Percentiles rank a stretch among this genome's conserved stretches.
Conservation (phyloP, 2,888 invertebrate species). For the Plebejus argus region DNA sequence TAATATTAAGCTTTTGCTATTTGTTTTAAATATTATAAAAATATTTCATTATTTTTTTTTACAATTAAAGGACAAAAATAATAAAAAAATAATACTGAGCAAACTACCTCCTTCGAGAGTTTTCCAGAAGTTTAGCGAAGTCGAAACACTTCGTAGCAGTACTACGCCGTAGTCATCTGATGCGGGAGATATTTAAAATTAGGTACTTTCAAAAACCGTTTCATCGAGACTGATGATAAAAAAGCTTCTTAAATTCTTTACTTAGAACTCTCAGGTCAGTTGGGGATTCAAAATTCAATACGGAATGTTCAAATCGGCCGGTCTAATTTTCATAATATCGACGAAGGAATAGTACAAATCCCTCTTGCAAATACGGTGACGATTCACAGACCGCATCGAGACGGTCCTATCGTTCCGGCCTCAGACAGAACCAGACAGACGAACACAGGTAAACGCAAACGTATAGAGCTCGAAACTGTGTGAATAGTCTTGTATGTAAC, state of each 20-base stretch:
- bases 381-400: slow-evolving; percentile 22
- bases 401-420: not conserved
- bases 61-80: not conserved
- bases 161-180: slow-evolving; percentile 24
- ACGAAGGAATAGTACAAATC: slow-evolving; percentile 15
- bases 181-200: slow-evolving; percentile 1
- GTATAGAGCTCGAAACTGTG: not conserved
- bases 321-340: slow-evolving; percentile 26
- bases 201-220: slow-evolving; percentile 7
- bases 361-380: slow-evolving; percentile 7
- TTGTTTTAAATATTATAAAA: too few species aligned
- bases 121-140: not conserved
- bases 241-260: not conserved
- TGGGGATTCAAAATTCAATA: not conserved
- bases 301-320: not conserved
- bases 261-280: not conserved
- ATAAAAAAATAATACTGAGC: not conserved
- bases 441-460: not conserved
- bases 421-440: not conserved
- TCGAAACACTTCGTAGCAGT: slow-evolving; percentile 14
- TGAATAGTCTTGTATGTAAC: not conserved
- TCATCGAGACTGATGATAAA: not conserved
- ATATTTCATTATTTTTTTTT: too few species aligned
- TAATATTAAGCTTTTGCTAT: not conserved
- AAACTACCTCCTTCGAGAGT: not conserved